Conservation (phyloP, 92 coral and sea anemone species). For the Metridium senile region DNA sequence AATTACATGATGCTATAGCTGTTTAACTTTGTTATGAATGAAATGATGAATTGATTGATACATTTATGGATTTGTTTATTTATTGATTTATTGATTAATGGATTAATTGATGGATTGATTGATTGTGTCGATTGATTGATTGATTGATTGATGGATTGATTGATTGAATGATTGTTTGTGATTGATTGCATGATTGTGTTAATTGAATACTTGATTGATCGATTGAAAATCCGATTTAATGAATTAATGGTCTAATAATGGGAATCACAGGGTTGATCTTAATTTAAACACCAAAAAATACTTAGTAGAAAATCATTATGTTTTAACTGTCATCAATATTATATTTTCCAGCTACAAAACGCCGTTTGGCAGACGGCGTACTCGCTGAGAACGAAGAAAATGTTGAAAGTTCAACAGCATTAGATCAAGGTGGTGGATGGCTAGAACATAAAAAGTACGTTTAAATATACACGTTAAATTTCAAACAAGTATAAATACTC, state of each 20-base stretch:
- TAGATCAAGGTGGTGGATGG: slow-evolving; percentile 55
- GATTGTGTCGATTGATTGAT: background rate
- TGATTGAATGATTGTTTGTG: no score
- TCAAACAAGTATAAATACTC: no score
- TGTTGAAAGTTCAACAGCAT: slow-evolving; percentile 23
- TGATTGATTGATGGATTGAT: no score
- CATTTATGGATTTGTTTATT: background rate
- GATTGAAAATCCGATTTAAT: no score
- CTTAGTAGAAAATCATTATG: no score
- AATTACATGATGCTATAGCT: background rate
- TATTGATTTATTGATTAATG: background rate
- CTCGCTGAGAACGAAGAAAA: slow-evolving; percentile 37
- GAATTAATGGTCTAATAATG: no score
- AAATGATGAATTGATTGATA: background rate
- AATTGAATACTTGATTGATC: no score
- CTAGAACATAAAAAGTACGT: slow-evolving; percentile 76
- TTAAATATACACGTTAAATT: background rate
- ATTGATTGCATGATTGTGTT: no score
- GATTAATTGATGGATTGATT: background rate
- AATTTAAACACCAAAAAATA: no score
- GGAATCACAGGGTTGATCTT: no score
- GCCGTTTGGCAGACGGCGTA: slow-evolving; percentile 62
- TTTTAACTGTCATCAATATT: no score
- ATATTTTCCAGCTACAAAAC: slow-evolving; percentile 30
- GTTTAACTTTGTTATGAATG: no score